phyloP scores from a whole-genome alignment of 1,140 invertebrate species.

The Drosophila pallidifrons region DNA sequence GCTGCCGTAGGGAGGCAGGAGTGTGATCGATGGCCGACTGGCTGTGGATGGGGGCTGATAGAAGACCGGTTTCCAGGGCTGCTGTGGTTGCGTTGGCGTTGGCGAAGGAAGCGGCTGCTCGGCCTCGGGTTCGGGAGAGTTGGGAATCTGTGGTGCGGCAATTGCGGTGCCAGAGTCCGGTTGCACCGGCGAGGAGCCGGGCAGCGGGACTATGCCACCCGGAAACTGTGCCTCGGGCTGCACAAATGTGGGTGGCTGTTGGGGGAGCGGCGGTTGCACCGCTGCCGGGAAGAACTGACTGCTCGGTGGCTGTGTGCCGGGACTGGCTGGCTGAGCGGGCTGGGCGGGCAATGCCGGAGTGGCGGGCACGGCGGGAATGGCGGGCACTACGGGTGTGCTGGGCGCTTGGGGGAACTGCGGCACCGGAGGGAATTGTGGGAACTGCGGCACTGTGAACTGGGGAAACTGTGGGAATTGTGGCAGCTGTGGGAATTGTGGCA shows the following conservation, averaged over 20 bases:
- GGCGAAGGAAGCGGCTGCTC: conserved; percentile 46
- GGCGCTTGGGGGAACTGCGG: conserved; percentile 23
- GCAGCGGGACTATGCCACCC: conserved; percentile 62
- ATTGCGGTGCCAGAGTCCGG: conserved; percentile 74
- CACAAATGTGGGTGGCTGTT: conserved; percentile 71
- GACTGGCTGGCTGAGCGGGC: conserved; percentile 26
- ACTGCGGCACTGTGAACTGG: conserved; percentile 41
- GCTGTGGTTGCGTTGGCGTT: conserved; percentile 50
- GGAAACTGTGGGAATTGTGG: conserved; percentile 42
- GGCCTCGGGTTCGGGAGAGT: conserved; percentile 37
- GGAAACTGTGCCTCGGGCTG: conserved; percentile 73
- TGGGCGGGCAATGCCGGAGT: conserved; percentile 7
- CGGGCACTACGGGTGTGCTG: conserved; percentile 1
- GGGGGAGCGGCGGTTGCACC: conserved; percentile 69
- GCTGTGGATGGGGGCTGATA: conserved; percentile 62
- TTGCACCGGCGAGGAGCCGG: conserved; percentile 60
- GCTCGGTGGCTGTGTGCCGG: conserved; percentile 10
- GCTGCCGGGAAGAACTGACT: conserved; percentile 67
- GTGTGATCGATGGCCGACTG: conserved; percentile 68
- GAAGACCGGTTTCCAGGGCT: conserved; percentile 76
- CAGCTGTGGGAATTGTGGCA: conserved; percentile 40
- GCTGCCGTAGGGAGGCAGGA: conserved; percentile 75
- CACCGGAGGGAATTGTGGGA: conserved; percentile 25
- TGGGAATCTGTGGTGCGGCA: conserved; percentile 76
- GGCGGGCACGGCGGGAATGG: conserved; percentile 18